A percentile compares a stretch with the other conserved stretches of the same genome.
Conservation (phyloP, 1,140 invertebrate species). For the Adelges cooleyi region DNA sequence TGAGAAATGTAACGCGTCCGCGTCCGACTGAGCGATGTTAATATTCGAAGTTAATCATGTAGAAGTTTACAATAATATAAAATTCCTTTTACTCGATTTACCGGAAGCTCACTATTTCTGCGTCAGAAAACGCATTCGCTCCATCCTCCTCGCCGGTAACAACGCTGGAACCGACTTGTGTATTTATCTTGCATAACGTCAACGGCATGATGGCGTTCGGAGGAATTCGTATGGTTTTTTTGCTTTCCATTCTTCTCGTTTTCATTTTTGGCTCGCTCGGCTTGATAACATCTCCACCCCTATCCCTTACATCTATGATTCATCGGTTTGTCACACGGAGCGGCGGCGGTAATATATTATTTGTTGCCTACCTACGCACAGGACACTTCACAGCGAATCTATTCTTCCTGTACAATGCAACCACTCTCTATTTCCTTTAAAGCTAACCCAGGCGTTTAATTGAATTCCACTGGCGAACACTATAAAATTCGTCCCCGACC, state of each 20-base stretch:
- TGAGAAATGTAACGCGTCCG: background rate
- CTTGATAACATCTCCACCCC: background rate
- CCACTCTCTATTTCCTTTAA: background rate
- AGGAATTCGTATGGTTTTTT: conserved; percentile 16
- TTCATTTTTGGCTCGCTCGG: conserved; percentile 10
- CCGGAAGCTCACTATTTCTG: conserved; percentile 24
- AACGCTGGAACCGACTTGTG: too few species aligned
- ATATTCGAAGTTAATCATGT: conserved; percentile 27
- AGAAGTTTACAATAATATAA: conserved; percentile 29
- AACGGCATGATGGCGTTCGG: conserved; percentile 8
- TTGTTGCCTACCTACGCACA: background rate
- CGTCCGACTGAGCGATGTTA: background rate
- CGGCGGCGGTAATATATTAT: conserved; percentile 5
- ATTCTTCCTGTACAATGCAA: too few species aligned
- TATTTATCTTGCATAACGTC: conserved; percentile 23
- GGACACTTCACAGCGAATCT: too few species aligned
- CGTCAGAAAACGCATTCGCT: conserved; percentile 21
- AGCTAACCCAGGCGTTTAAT: background rate
- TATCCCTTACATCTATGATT: background rate
- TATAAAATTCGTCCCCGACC: background rate
- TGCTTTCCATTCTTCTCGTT: background rate
- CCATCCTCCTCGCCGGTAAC: background rate
- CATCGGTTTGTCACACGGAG: background rate
- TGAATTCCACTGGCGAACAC: background rate
- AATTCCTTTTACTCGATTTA: conserved; percentile 29